Conservation (phyloP, 1,140 invertebrate genomes). For the Oreohelix idahoensis region DNA sequence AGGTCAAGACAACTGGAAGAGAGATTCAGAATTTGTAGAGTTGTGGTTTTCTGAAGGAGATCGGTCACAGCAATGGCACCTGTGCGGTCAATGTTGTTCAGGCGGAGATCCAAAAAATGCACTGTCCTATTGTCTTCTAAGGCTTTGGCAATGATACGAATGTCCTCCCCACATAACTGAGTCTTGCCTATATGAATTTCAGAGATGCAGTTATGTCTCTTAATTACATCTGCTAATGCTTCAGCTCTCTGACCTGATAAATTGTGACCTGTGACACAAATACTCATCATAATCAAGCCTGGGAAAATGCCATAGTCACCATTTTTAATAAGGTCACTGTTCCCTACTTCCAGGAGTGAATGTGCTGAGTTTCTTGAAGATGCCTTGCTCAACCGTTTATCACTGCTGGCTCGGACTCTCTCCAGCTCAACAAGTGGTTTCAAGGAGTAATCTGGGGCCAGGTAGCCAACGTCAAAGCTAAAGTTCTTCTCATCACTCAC, state of each 20-base stretch:
- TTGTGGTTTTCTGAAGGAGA: conserved; percentile 54
- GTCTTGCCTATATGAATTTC: conserved; percentile 67
- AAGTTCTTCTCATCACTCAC: conserved; percentile 63
- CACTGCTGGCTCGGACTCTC: conserved; percentile 51
- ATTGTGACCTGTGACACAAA: conserved; percentile 63
- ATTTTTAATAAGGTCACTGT: conserved; percentile 18
- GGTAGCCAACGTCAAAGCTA: conserved; percentile 65
- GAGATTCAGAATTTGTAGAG: conserved; percentile 62
- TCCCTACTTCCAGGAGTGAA: conserved; percentile 38
- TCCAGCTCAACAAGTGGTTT: conserved; percentile 66
- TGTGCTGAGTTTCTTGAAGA: conserved; percentile 53
- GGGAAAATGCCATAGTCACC: conserved; percentile 42
- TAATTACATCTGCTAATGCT: conserved; percentile 55
- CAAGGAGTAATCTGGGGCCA: conserved; percentile 55
- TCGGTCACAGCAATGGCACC: conserved; percentile 57
- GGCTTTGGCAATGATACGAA: conserved; percentile 53
- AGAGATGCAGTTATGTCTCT: conserved; percentile 58
- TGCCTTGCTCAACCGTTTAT: conserved; percentile 55
- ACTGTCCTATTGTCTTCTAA: conserved; percentile 53
- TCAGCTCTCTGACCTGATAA: conserved; percentile 54
- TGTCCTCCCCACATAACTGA: conserved; percentile 57
- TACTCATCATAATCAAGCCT: conserved; percentile 61
- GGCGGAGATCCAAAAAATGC: conserved; percentile 61
- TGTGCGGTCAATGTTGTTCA: conserved; percentile 63
- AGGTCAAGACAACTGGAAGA: conserved; percentile 63